Base-by-base conservation (phyloP, 2,113 vertebrate genomes). In the Eupsittula cactorum region DNA sequence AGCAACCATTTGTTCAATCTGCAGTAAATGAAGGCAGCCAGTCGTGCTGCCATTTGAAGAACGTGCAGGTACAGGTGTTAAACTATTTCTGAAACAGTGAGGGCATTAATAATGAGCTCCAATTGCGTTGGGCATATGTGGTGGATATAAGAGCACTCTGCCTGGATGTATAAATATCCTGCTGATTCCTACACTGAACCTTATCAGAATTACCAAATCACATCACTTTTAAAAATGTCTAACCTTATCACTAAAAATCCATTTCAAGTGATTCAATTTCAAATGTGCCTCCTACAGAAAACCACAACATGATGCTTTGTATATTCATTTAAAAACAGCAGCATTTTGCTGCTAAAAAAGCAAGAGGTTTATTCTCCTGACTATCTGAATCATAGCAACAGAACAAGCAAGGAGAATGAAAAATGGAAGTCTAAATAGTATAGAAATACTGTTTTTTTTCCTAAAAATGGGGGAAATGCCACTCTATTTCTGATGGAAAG, bases 91-190 rank as follows among this genome's bases (percentile, higher is more conserved):
- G 90, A 88, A 92, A 92, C 79, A 70, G 75, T 41, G 59, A 84
- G 76, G 39, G 37, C 68, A 90, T 86, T 67, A 95, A 77, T 96
- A 97, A 93, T 63, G 82, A 96, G 76, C 85, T 92, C 79, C 85
- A 75, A 18, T 90, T 67, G 59, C 25, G 64, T 20, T 35, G 21
- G n/a, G 33, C 42, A 13, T 29, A 70, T 21, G 15, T 19, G 55
- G 41, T 59, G n/a, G 85, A 67, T 59, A 8, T 46, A 77, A 82
- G 20, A 81, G 37, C 49, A 47, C 41, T 92, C 52, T 37, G 69
- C 81, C 52, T 80, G 68, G 64, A 91, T 82, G 62, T 60, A 55
- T 83, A 88, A 65, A 81, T 77, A 85, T 46, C 95, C 94, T 78
- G 76, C 92, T 83, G 82, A 75, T 83, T 85, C 64, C 63, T 83